These are phyloP conservation scores for Phorcus lineatus DNA, from an alignment of 2,888 invertebrate genomes.

Conservation along the genomic window DNA sequence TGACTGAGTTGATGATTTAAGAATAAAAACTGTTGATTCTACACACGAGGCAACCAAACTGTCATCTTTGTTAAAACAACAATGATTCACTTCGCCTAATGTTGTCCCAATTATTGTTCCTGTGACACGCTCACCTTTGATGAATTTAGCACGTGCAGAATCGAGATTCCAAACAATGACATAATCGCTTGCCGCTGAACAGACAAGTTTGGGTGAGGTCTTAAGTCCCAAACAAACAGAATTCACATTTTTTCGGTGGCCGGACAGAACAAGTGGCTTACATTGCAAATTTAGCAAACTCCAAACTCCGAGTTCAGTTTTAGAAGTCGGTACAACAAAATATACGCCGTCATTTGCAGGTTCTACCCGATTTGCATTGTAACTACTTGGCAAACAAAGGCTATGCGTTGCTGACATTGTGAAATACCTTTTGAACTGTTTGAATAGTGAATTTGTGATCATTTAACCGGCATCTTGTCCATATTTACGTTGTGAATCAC, in stretches of 20 bases:
- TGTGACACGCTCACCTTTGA: slow-evolving; percentile 54
- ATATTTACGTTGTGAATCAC: neutral
- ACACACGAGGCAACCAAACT: slow-evolving; percentile 65
- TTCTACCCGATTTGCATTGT: slow-evolving; percentile 37
- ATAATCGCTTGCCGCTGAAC: slow-evolving; percentile 70
- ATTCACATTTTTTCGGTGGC: slow-evolving; percentile 62
- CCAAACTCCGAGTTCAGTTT: slow-evolving; percentile 66
- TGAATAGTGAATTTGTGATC: neutral
- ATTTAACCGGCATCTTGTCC: neutral
- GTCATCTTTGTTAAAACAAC: slow-evolving; percentile 63
- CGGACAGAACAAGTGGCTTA: slow-evolving; percentile 65
- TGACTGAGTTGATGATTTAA: slow-evolving; percentile 49
- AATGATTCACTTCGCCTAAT: slow-evolving; percentile 59
- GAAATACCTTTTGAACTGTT: neutral
- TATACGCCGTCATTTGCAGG: slow-evolving; percentile 54
- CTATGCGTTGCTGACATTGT: slow-evolving; percentile 25
- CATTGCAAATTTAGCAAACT: slow-evolving; percentile 55
- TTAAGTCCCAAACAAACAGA: slow-evolving; percentile 60
- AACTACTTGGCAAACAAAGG: slow-evolving; percentile 32
- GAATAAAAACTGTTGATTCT: slow-evolving; percentile 62
- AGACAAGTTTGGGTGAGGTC: slow-evolving; percentile 54
- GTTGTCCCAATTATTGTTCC: slow-evolving; percentile 61
- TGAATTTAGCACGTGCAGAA: slow-evolving; percentile 47
- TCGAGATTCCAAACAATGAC: slow-evolving; percentile 72
- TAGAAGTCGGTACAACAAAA: slow-evolving; percentile 61